phyloP scores from a whole-genome alignment of 2,113 vertebrate genomes.

The Takifugu bimaculatus region DNA sequence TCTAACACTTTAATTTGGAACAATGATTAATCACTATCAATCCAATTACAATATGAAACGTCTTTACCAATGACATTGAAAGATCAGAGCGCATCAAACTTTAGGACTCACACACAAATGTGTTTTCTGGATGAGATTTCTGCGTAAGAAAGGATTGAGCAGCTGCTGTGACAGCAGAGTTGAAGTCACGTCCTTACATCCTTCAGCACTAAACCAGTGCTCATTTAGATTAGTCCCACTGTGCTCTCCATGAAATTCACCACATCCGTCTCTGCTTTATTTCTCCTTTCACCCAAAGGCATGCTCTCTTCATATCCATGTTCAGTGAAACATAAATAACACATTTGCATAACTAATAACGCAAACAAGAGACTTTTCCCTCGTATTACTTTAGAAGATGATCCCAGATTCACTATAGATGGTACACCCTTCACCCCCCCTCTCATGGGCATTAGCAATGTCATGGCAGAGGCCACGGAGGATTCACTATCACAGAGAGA shows the following conservation, averaged over 20 bases:
- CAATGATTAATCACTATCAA: too few species aligned
- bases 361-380: not conserved
- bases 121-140: slow-evolving; percentile 72
- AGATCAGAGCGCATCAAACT: slow-evolving; percentile 48
- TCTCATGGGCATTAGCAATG: slow-evolving; percentile 7
- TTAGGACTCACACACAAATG: slow-evolving; percentile 78
- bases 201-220: slow-evolving; percentile 28
- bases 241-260: slow-evolving; percentile 22
- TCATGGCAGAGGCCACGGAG: not conserved
- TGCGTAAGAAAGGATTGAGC: slow-evolving; percentile 74
- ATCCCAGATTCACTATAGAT: not conserved
- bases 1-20: too few species aligned
- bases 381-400: not conserved
- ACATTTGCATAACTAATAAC: not conserved
- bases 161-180: slow-evolving; percentile 73
- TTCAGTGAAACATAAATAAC: slow-evolving; percentile 29
- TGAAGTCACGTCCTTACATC: slow-evolving; percentile 32
- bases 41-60: too few species aligned
- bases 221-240: slow-evolving; percentile 25
- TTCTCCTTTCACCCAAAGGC: slow-evolving; percentile 43
- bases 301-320: slow-evolving; percentile 23
- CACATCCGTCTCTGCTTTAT: slow-evolving; percentile 31
- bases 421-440: not conserved
- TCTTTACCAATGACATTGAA: not conserved
- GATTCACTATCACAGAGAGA: not conserved